phyloP scores from a whole-genome alignment of 2,888 invertebrate genomes.

The Xanthorhoe designata region DNA sequence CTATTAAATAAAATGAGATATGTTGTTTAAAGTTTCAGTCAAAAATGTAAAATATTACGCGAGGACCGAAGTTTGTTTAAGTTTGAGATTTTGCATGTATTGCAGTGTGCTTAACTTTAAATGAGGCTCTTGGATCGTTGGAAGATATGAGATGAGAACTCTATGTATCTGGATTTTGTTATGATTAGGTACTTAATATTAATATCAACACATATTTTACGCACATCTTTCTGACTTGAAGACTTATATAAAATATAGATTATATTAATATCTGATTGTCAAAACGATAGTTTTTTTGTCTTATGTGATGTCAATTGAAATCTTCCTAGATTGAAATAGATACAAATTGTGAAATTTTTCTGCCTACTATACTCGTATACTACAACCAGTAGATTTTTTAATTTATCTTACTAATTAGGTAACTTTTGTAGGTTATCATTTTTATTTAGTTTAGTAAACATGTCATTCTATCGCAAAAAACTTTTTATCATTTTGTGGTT shows the following conservation, averaged over 20 bases:
- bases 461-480: constrained; percentile 5
- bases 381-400: too few relatives aligned
- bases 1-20: neutral
- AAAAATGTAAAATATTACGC: neutral
- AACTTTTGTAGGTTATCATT: neutral
- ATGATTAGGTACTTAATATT: too few relatives aligned
- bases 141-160: neutral
- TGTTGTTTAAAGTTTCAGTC: neutral
- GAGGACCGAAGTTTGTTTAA: neutral
- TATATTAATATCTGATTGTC: too few relatives aligned
- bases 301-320: too few relatives aligned
- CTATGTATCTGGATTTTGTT: neutral
- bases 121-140: constrained; percentile 9
- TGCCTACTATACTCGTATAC: too few relatives aligned
- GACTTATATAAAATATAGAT: too few relatives aligned
- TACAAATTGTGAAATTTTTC: too few relatives aligned
- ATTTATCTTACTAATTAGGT: too few relatives aligned
- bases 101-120: constrained; percentile 17
- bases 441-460: neutral
- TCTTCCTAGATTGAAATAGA: too few relatives aligned
- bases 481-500: neutral
- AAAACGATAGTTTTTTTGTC: too few relatives aligned
- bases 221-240: too few relatives aligned
- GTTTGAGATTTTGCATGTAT: constrained; percentile 5
- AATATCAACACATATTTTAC: too few relatives aligned